phyloP scores from a whole-genome alignment of 2,113 vertebrate genomes.

The Phalacrocorax pelagicus region DNA sequence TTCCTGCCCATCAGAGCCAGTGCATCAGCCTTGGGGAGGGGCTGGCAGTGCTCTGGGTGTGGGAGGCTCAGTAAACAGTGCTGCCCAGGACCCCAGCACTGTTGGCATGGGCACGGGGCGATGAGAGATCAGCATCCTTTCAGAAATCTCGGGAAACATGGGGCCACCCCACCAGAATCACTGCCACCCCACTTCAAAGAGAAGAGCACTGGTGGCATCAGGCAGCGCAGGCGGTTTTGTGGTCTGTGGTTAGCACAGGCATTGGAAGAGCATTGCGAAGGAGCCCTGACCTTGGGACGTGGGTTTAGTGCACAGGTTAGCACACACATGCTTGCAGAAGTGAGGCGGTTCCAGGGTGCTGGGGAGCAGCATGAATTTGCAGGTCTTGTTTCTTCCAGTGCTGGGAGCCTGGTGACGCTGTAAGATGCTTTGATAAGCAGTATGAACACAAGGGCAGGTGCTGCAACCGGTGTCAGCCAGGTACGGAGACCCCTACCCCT shows the following conservation, averaged over 20 bases:
- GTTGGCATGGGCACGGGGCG: neutral
- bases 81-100: neutral
- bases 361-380: neutral
- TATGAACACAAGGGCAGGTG: slow-evolving; percentile 22
- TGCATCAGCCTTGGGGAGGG: neutral
- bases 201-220: neutral
- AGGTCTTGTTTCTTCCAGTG: slow-evolving; percentile 33
- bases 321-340: fast-evolving
- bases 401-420: neutral
- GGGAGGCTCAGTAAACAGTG: fast-evolving
- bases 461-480: slow-evolving; percentile 58
- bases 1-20: neutral
- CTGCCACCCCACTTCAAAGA: slow-evolving; percentile 33
- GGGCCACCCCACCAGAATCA: neutral
- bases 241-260: slow-evolving; percentile 26
- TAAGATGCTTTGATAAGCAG: neutral
- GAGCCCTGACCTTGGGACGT: neutral
- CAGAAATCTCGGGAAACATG: neutral
- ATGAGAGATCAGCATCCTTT: neutral
- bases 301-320: neutral
- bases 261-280: neutral
- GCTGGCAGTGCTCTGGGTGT: neutral
- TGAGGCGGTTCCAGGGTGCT: fast-evolving
- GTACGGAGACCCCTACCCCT: neutral
- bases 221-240: neutral